Conservation (phyloP, 2,888 invertebrate species). For the Andricus curvator region DNA sequence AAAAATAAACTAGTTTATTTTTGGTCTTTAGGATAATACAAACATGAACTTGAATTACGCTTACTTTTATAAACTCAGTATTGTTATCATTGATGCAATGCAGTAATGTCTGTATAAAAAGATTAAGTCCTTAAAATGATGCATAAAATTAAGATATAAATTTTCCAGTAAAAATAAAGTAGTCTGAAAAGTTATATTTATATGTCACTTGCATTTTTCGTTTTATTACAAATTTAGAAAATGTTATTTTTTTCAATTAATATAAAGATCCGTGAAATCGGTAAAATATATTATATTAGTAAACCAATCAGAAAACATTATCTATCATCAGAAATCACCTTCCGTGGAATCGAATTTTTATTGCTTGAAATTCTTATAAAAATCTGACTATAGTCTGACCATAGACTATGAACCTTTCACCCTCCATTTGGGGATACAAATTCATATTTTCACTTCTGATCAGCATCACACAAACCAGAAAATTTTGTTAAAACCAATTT, state of each 20-base stretch:
- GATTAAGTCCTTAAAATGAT: too few relatives aligned
- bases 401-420: constrained; percentile 5
- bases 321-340: neutral
- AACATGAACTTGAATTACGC: too few relatives aligned
- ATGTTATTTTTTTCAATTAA: neutral
- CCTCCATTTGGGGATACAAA: neutral
- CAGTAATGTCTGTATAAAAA: too few relatives aligned
- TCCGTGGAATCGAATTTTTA: neutral
- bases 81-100: too few relatives aligned
- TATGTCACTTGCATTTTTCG: too few relatives aligned
- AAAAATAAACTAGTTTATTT: neutral
- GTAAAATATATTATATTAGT: neutral
- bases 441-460: constrained; percentile 6
- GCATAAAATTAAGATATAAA: too few relatives aligned
- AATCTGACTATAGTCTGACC: constrained; percentile 2
- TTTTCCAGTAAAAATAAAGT: neutral
- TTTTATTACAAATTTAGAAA: neutral
- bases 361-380: constrained; percentile 7
- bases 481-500: neutral
- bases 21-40: neutral
- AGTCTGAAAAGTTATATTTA: too few relatives aligned
- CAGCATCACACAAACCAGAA: neutral
- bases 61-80: too few relatives aligned
- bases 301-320: neutral
- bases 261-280: too few relatives aligned